Conservation (phyloP, 2,113 vertebrate genomes). For the Recurvirostra avosetta region DNA sequence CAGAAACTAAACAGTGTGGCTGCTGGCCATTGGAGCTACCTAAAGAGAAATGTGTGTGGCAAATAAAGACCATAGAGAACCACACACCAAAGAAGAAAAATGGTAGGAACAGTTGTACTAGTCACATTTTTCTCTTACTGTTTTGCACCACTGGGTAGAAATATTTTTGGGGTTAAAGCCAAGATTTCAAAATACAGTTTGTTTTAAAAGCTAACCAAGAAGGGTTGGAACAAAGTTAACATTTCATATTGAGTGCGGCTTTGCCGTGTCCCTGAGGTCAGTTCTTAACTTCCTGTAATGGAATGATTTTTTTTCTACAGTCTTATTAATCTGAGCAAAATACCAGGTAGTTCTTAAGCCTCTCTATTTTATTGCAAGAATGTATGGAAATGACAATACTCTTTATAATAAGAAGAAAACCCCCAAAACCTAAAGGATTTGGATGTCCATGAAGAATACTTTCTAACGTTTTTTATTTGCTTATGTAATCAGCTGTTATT, state of each 20-base stretch:
- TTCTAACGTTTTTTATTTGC: neutral
- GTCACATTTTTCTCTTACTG: neutral
- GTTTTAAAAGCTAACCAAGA: neutral
- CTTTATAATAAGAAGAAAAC: neutral
- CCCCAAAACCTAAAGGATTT: neutral
- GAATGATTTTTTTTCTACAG: neutral
- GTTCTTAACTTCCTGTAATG: neutral
- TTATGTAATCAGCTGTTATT: neutral
- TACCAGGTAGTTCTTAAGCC: neutral
- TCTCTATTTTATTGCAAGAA: neutral
- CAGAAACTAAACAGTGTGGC: neutral
- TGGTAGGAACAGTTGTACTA: no score
- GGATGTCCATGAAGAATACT: neutral
- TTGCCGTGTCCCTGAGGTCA: neutral
- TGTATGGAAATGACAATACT: neutral
- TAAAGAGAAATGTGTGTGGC: fast-evolving
- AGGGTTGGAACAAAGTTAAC: neutral
- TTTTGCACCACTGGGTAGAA: neutral
- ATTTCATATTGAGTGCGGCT: neutral
- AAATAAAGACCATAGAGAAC: neutral
- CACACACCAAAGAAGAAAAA: neutral
- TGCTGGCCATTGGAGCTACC: neutral
- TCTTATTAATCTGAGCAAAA: neutral
- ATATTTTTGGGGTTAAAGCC: neutral
- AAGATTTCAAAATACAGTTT: neutral